Evolutionary conservation across 2,797 vertebrate genomes (phyloP), one percentile per base, ranked within the genome.

Genomic region (Pipistrellus kuhlii): DNA sequence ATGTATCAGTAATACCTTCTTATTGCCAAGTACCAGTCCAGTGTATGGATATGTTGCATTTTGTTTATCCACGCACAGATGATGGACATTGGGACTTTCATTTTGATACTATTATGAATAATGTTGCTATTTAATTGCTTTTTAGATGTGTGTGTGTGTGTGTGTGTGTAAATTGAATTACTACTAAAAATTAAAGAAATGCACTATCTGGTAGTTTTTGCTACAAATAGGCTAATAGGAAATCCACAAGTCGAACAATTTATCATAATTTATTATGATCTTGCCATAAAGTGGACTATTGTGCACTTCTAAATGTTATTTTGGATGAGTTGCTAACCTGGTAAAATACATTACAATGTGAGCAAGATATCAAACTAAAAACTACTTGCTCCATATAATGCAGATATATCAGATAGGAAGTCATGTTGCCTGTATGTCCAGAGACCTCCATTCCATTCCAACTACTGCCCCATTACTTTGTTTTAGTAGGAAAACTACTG

Each of bases 351-450:
- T 21, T 73, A 72, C 17, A 76, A 27, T 46, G 14, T 77, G 41
- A 95, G 35, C 55, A 90, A 15, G 8, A 72, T 68, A 46, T 5
- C 76, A 92, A 93, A 75, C 57, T 88, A 53, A 93, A 80, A 84
- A 59, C 46, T 44, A 0, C 64, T 32, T 77, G 32, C 71, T 90
- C 30, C 81, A 53, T 17, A 18, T 66, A 30, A 17, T 38, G 73
- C n/a, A 41, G 35, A 62, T 46, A 5, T 32, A 44, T 66, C 14
- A 12, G 23, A 81, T 53, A 41, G 48, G 30, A 87, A 75, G 38
- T 57, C 68, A n/a, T 53, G 53, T 51, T 80, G 55, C 51, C 48
- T 53, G 0, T 48, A 2, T 62, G 17, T 64, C 59, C 21, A 3
- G 27, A 86, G n/a, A 68, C 11, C 2, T 71, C 2, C 23, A 7